A percentile compares a stretch with the other conserved stretches of the same genome.
These are phyloP conservation scores for Hemitrygon akajei DNA, from an alignment of 2,797 vertebrate species.

Conservation along the genomic window DNA sequence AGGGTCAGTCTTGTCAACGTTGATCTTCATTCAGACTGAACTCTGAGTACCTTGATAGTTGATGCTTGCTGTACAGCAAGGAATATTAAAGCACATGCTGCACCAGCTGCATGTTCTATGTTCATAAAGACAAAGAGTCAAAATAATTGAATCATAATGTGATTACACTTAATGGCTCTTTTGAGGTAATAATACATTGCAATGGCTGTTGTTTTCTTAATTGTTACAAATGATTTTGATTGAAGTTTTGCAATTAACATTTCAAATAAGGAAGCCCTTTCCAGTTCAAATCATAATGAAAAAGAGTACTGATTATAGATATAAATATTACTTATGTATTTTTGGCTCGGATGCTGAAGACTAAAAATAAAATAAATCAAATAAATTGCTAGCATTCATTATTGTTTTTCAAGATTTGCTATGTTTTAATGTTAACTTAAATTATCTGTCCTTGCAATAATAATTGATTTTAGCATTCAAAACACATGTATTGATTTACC, in stretches of 20 bases:
- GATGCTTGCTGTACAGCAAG: not conserved
- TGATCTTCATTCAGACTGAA: slow-evolving; percentile 15
- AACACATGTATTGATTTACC: not conserved
- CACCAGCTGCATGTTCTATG: not conserved
- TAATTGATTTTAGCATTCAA: not conserved
- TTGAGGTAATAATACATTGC: slow-evolving; percentile 42
- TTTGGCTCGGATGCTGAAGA: not conserved
- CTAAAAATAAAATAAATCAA: not conserved
- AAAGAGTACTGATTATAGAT: not conserved
- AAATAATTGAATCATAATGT: slow-evolving; percentile 40
- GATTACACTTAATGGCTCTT: slow-evolving; percentile 42
- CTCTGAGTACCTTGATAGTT: not conserved
- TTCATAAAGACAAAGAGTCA: not conserved
- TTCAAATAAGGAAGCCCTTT: not conserved
- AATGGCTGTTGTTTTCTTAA: slow-evolving; percentile 39
- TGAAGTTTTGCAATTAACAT: slow-evolving; percentile 35
- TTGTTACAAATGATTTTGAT: slow-evolving; percentile 37
- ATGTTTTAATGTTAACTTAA: not conserved
- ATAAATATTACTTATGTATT: not conserved
- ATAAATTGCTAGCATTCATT: not conserved
- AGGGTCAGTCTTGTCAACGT: not conserved
- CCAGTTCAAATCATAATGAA: slow-evolving; percentile 12
- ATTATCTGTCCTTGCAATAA: not conserved
- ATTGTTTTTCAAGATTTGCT: not conserved
- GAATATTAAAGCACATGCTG: not conserved